Evolutionary conservation across 2,113 vertebrate genomes (phyloP).

Genomic region (Nibea coibor): DNA sequence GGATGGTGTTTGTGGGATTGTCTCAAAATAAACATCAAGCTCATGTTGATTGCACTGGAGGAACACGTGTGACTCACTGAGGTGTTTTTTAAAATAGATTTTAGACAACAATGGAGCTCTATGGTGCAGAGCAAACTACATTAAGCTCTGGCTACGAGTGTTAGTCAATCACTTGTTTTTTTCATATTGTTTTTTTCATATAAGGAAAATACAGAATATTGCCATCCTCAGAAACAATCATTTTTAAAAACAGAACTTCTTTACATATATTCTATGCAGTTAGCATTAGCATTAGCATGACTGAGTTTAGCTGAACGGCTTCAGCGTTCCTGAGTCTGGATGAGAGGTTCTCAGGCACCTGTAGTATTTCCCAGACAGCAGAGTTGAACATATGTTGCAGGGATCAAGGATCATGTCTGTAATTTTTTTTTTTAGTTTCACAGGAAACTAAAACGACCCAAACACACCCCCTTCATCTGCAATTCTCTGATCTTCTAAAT

Average conservation of each 20-base stretch:
- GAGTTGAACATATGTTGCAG: constrained; percentile 45
- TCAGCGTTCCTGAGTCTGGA: not conserved
- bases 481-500: constrained; percentile 52
- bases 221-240: not conserved
- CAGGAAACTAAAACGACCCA: constrained; percentile 47
- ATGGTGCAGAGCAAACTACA: not conserved
- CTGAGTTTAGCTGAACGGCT: not conserved
- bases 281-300: not conserved
- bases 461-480: constrained; percentile 50
- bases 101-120: not conserved
- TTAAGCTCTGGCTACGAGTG: too few relatives aligned
- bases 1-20: not conserved
- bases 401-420: constrained; percentile 27
- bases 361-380: constrained; percentile 21
- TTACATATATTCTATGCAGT: not conserved
- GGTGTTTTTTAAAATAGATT: not conserved
- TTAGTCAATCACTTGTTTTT: not conserved
- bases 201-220: not conserved
- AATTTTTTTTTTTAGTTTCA: constrained; percentile 1
- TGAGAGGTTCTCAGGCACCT: constrained; percentile 35
- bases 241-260: not conserved
- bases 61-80: not conserved
- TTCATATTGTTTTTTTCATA: not conserved
- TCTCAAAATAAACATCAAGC: not conserved
- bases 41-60: not conserved